A percentile compares a stretch with the other conserved stretches of the same genome.
phyloP scores from a whole-genome alignment of 2,888 invertebrate genomes.

The Parelbella ahira region DNA sequence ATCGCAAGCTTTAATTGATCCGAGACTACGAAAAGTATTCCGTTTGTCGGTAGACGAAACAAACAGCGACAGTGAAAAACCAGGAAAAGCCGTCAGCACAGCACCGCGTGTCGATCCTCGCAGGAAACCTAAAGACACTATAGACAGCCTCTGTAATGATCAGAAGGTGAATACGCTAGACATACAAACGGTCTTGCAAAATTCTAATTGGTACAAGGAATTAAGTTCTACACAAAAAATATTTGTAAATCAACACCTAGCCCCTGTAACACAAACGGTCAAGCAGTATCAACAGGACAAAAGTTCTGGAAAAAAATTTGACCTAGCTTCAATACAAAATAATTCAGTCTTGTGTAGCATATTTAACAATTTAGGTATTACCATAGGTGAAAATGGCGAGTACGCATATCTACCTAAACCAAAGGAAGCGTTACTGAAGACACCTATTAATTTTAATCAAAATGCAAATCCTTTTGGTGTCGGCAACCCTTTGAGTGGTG shows the following conservation, averaged over 20 bases:
- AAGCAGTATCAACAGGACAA: slow-evolving; percentile 83
- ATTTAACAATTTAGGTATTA: slow-evolving; percentile 82
- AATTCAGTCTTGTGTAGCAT: slow-evolving; percentile 80
- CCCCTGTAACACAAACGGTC: slow-evolving; percentile 80
- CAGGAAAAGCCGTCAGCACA: slow-evolving; percentile 50
- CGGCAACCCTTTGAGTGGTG: slow-evolving; percentile 48
- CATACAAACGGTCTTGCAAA: slow-evolving; percentile 83
- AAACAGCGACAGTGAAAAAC: slow-evolving; percentile 81
- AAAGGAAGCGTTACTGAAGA: slow-evolving; percentile 70
- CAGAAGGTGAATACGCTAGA: slow-evolving; percentile 66
- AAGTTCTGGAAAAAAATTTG: slow-evolving; percentile 75
- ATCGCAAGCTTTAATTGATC: slow-evolving; percentile 87
- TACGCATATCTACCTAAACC: slow-evolving; percentile 72
- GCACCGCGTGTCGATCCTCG: slow-evolving; percentile 71
- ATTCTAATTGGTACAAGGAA: slow-evolving; percentile 85
- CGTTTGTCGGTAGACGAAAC: slow-evolving; percentile 83
- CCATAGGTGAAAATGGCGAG: slow-evolving; percentile 80
- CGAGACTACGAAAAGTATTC: slow-evolving; percentile 87
- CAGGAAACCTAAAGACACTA: slow-evolving; percentile 64
- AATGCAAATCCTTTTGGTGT: slow-evolving; percentile 53
- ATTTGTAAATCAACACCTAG: slow-evolving; percentile 85
- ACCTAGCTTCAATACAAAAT: slow-evolving; percentile 71
- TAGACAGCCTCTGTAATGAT: slow-evolving; percentile 46
- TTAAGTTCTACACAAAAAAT: slow-evolving; percentile 86
- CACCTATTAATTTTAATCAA: slow-evolving; percentile 63